These are phyloP conservation scores for Conger conger DNA, from an alignment of 2,113 vertebrate genomes.

Conservation along the genomic window DNA sequence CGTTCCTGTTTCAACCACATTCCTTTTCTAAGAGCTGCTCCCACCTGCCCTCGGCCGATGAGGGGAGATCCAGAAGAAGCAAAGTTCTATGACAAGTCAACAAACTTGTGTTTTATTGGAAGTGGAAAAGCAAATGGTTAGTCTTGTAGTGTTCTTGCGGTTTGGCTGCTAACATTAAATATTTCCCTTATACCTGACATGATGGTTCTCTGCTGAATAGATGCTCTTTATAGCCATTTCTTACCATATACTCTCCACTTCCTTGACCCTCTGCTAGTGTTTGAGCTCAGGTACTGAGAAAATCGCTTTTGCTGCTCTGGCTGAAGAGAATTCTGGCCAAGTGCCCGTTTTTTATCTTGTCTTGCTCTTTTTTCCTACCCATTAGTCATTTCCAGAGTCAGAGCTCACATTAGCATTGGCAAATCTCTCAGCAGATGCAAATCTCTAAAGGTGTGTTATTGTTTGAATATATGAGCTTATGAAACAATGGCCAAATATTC, in stretches of 20 bases:
- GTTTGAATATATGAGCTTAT: too few species aligned
- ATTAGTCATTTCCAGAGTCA: too few species aligned
- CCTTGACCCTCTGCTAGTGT: not conserved
- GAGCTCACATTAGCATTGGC: too few species aligned
- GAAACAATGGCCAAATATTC: too few species aligned
- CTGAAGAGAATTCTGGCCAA: too few species aligned
- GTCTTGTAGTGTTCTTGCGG: not conserved
- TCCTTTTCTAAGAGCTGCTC: not conserved
- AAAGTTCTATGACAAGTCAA: not conserved
- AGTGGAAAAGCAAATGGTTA: not conserved
- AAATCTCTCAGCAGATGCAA: too few species aligned
- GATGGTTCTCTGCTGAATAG: not conserved
- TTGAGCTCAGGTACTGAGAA: not conserved
- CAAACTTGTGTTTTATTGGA: not conserved
- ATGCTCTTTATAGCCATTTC: not conserved
- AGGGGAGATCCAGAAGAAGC: not conserved
- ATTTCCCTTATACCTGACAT: not conserved
- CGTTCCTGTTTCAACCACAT: not conserved
- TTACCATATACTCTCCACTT: not conserved
- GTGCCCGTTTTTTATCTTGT: too few species aligned
- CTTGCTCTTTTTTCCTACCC: too few species aligned
- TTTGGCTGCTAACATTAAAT: not conserved
- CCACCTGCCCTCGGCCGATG: not conserved
- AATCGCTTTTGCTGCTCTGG: too few species aligned
- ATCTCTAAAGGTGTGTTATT: too few species aligned